These are phyloP conservation scores for Tipula vernalis DNA, from an alignment of 2,888 invertebrate species.

Conservation along the genomic window DNA sequence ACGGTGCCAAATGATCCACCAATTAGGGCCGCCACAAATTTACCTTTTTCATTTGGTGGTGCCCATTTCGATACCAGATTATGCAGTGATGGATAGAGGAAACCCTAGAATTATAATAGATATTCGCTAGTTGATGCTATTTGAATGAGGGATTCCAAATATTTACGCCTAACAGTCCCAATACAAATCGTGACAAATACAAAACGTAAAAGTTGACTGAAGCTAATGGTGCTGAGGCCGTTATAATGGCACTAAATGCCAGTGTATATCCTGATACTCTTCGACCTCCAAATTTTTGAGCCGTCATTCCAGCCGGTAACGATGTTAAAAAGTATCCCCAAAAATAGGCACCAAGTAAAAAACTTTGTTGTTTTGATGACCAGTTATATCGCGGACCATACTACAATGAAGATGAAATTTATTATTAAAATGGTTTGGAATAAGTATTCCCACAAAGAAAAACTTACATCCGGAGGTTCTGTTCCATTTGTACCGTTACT, in stretches of 20 bases:
- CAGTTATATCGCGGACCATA: constrained; percentile 42
- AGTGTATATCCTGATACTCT: constrained; percentile 42
- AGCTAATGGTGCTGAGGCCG: constrained; percentile 47
- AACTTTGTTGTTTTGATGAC: constrained; percentile 47
- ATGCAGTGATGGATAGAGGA: constrained; percentile 50
- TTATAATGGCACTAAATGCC: constrained; percentile 42
- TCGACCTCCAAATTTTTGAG: constrained; percentile 50
- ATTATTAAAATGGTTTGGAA: neutral
- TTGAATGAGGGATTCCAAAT: neutral
- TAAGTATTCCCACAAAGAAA: no score
- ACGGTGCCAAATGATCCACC: constrained; percentile 62
- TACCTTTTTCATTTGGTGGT: constrained; percentile 60
- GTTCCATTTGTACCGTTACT: constrained; percentile 21
- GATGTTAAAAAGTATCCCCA: constrained; percentile 57
- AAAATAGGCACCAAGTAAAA: constrained; percentile 53
- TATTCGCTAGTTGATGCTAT: neutral
- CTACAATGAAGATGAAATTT: constrained; percentile 23
- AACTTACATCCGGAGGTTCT: constrained; percentile 26
- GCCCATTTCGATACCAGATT: constrained; percentile 58
- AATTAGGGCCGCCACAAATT: constrained; percentile 57
- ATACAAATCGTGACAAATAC: constrained; percentile 43
- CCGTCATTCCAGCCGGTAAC: constrained; percentile 50
- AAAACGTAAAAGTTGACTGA: constrained; percentile 42
- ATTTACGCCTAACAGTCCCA: constrained; percentile 51
- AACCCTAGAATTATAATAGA: constrained; percentile 34